phyloP scores from a whole-genome alignment of 2,888 invertebrate genomes.

The Pheosia gnoma region DNA sequence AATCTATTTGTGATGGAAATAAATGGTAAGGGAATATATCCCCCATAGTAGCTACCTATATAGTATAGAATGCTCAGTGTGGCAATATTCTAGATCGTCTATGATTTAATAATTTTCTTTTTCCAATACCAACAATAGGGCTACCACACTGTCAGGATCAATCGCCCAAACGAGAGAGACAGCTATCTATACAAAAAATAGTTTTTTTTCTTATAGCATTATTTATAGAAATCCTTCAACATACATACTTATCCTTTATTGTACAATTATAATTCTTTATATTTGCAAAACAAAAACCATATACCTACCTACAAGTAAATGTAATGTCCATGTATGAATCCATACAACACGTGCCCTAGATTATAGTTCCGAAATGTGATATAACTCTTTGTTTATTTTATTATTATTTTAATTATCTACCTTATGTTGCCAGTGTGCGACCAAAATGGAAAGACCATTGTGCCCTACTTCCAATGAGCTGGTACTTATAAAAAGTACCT shows the following conservation, averaged over 20 bases:
- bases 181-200: too few species aligned
- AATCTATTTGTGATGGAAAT: too few species aligned
- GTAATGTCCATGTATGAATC: slow-evolving; percentile 44
- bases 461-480: not conserved
- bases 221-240: too few species aligned
- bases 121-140: slow-evolving; percentile 14
- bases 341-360: slow-evolving; percentile 56
- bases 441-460: slow-evolving; percentile 1
- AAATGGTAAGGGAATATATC: too few species aligned
- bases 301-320: slow-evolving; percentile 47
- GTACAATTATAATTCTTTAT: slow-evolving; percentile 34
- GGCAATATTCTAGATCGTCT: slow-evolving; percentile 65
- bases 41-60: too few species aligned
- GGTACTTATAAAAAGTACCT: too few species aligned
- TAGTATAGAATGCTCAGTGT: slow-evolving; percentile 35
- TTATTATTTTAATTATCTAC: slow-evolving; percentile 34
- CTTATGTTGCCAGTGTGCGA: slow-evolving; percentile 11
- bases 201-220: too few species aligned
- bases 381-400: slow-evolving; percentile 43
- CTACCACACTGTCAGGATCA: too few species aligned
- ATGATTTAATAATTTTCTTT: slow-evolving; percentile 25
- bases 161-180: too few species aligned
- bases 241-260: slow-evolving; percentile 36
- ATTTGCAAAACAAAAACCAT: slow-evolving; percentile 50
- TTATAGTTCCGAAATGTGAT: slow-evolving; percentile 70